Percentiles rank a stretch among this genome's conserved stretches.
Conservation (phyloP, 1,140 invertebrate genomes). For the Harpegnathos saltator region DNA sequence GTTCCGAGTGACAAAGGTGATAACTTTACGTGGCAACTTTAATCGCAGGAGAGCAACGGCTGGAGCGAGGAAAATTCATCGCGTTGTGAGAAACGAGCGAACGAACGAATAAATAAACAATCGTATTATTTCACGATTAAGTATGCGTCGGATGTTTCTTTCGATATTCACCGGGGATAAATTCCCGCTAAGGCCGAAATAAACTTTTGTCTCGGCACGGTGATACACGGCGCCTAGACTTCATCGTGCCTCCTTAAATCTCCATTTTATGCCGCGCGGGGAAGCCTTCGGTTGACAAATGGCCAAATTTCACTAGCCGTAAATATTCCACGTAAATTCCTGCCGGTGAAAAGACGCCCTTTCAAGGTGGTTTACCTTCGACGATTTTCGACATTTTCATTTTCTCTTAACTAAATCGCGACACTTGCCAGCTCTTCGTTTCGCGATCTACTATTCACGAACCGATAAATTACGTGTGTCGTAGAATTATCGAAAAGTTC, state of each 20-base stretch:
- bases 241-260: constrained; percentile 44
- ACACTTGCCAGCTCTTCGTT: not conserved
- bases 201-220: constrained; percentile 32
- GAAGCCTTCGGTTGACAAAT: constrained; percentile 33
- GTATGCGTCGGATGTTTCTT: not conserved
- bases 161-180: not conserved
- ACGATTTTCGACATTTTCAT: not conserved
- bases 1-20: not conserved
- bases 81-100: not conserved
- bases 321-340: constrained; percentile 50
- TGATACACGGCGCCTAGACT: not conserved
- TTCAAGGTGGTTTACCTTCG: not conserved
- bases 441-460: not conserved
- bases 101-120: not conserved
- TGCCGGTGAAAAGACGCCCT: not conserved
- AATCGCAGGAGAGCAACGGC: not conserved
- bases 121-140: constrained; percentile 31
- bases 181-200: constrained; percentile 24
- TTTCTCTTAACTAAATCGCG: not conserved
- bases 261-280: constrained; percentile 17
- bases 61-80: not conserved
- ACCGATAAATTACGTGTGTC: not conserved
- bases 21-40: not conserved
- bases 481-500: too few species aligned
- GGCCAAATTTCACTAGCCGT: constrained; percentile 15